Evolutionary conservation across 2,113 vertebrate species (phyloP), one percentile per base, ranked within the genome.

Genomic region (Notechis scutatus): DNA sequence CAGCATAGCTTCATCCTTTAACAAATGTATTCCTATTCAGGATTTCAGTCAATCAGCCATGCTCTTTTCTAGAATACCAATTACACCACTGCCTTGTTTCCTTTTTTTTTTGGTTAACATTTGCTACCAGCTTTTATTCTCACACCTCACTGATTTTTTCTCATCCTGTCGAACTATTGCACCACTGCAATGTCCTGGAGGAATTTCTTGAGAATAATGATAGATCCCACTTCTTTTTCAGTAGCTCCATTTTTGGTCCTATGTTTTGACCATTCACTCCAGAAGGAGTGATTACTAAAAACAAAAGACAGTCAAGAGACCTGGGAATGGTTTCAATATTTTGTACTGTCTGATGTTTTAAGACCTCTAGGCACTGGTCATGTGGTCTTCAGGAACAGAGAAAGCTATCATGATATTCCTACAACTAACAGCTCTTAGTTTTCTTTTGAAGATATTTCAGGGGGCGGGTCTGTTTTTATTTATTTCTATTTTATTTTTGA

Each of bases 401-500:
- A n/a, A 93, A 90, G 14, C 6, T 89, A 10, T 69, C 15, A 59
- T 0, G 56, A 9, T 47, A 12, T 6, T n/a, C 92, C 18, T 26
- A 56, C 26, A 56, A 39, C 59, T 26, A 24, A 10, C 9, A 3
- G 3, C 9, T 34, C 15, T 47, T 55, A 39, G 34, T 59, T 89
- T 88, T 56, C 26, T 88, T 88, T 55, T 88, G 7, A 26, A 24
- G 50, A 4, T 4, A 39, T 57, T 91, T 91, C 47, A 9, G n/a
- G 3, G 12, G 18, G n/a, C 0, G 12, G 18, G 15, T 11, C n/a
- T n/a, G 29, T 11, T 81, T 74, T 91, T 55, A 85, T 85, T 74
- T 34, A 29, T 85, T 12, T 45, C 45, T 1, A 26, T 64, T 64
- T 94, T 88, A 93, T 94, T 93, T 20, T 92, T 93, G 39, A 92